Base-by-base conservation (phyloP, 2,888 invertebrate species). In the Mesorhabditis sp. region DNA sequence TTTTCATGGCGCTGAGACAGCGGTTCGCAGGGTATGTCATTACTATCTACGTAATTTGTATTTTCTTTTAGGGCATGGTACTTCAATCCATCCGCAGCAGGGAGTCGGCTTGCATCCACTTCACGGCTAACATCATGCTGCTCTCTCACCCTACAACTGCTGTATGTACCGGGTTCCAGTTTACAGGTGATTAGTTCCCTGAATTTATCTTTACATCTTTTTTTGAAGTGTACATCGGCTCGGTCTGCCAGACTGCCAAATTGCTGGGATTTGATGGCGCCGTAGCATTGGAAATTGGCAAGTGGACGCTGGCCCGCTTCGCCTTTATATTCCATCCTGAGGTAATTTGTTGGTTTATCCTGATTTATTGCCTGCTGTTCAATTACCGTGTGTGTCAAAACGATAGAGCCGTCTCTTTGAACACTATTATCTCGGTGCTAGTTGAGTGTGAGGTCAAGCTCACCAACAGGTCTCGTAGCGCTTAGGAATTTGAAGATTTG, bases 181-280 rank as follows among this genome's bases (percentile, higher is more conserved):
- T 94, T 41, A 95, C 95, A 28, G 80, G 81, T 79, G n/a, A 69
- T 67, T 69, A 44, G 15, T 42, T 43, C 58, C 15, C 45, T 41
- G 5, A 45, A 66, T 68, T 70, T 13, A 62, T 70, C 41, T 28
- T 43, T 67, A 67, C 5, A 28, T 66, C 58, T 62, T 62, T 42
- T 43, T 45, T 71, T 74, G 28, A 67, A 0, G 92, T 96, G 0
- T 95, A 96, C 86, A 93, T 96, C 67, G 96, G 95, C 0, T 95
- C 94, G 82, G 93, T 98, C 5, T 89, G 95, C 0, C 96, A 96
- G 87, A 95, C 95, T 0, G 95, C 93, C n/a, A 91, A 92, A 6
- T 92, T 96, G 66, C 80, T 83, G 41, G 77, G 83, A 50, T 87
- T 88, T 73, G 82, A 86, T 87, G 70, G 72, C 42, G 70, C 67